Evolutionary conservation across 1,140 invertebrate species (phyloP).

Genomic region (Portunus trituberculatus): DNA sequence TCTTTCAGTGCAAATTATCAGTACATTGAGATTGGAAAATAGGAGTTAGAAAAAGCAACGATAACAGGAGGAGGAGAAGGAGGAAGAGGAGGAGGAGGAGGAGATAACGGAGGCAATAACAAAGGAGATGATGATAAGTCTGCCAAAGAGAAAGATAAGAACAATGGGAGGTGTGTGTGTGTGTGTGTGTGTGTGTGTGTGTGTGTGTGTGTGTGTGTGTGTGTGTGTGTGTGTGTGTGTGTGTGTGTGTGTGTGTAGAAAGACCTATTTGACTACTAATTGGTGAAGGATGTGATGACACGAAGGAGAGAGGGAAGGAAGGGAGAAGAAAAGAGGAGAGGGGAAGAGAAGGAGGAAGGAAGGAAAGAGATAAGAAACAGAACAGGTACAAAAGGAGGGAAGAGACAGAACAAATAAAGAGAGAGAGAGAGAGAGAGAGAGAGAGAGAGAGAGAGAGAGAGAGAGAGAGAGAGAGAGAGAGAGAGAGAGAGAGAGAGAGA

Average conservation of each 20-base stretch:
- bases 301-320: not conserved
- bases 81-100: slow-evolving; percentile 5
- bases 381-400: not conserved
- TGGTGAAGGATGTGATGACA: not conserved
- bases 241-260: too few species aligned
- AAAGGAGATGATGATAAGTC: not conserved
- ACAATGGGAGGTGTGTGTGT: not conserved
- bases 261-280: not conserved
- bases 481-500: slow-evolving; percentile 1
- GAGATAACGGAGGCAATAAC: not conserved
- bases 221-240: too few species aligned
- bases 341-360: not conserved
- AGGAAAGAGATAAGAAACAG: not conserved
- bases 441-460: slow-evolving; percentile 14
- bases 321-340: not conserved
- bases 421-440: not conserved
- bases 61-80: not conserved
- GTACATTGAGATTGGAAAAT: not conserved
- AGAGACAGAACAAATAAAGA: not conserved
- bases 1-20: not conserved
- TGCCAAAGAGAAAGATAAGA: not conserved
- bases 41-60: not conserved
- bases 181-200: slow-evolving; percentile 20
- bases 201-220: slow-evolving; percentile 1
- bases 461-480: not conserved